phyloP scores from a whole-genome alignment of 2,888 invertebrate genomes.

The Ceraclea dissimilis region DNA sequence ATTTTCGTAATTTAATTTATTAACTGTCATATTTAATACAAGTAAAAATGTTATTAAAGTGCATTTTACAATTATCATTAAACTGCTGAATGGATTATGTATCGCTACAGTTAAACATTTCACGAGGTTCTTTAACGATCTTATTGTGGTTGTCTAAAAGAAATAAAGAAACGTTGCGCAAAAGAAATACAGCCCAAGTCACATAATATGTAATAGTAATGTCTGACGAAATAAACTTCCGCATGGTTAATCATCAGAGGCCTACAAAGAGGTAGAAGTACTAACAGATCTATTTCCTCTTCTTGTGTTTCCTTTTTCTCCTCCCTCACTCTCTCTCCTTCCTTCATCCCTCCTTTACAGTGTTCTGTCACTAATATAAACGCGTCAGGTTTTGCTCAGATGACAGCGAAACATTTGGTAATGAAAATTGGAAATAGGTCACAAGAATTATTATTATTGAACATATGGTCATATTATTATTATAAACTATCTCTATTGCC shows the following conservation, averaged over 20 bases:
- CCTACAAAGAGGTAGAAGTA: neutral
- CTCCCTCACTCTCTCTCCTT: neutral
- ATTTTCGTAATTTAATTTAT: too few relatives aligned
- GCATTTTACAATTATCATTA: too few relatives aligned
- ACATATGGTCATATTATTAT: too few relatives aligned
- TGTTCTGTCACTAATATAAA: slow-evolving; percentile 25
- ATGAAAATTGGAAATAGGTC: slow-evolving; percentile 27
- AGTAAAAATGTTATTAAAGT: too few relatives aligned
- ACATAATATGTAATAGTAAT: neutral
- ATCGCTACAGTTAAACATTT: too few relatives aligned
- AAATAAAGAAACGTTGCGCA: neutral
- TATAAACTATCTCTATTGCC: too few relatives aligned
- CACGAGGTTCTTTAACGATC: too few relatives aligned
- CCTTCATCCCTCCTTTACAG: slow-evolving; percentile 5
- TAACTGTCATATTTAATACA: too few relatives aligned
- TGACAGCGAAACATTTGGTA: slow-evolving; percentile 25
- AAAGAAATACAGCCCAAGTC: neutral
- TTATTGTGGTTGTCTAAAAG: too few relatives aligned
- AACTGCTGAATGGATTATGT: too few relatives aligned
- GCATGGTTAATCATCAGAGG: slow-evolving; percentile 11
- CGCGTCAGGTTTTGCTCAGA: slow-evolving; percentile 25
- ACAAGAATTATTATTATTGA: slow-evolving; percentile 12
- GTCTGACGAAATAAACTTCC: slow-evolving; percentile 8
- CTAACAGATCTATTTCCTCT: neutral
- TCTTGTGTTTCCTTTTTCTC: neutral